These are phyloP conservation scores for Rhadinocentrus ornatus DNA, from an alignment of 2,797 vertebrate genomes.

Conservation along the genomic window DNA sequence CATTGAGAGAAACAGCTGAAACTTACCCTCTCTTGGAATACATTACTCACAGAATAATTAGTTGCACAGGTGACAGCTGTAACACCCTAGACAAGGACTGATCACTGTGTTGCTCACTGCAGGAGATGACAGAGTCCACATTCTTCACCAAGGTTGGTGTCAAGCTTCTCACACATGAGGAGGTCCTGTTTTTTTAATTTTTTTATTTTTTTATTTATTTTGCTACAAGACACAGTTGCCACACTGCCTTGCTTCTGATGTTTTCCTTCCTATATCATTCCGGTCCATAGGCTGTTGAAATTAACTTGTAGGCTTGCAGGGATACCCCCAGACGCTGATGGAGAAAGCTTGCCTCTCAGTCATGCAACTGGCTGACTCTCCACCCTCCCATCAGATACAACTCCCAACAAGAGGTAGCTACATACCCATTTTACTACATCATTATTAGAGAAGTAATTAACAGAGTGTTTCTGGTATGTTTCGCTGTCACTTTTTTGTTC, in stretches of 20 bases:
- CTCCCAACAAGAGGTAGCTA: conserved; percentile 5
- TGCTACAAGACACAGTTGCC: not conserved
- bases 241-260: conserved; percentile 9
- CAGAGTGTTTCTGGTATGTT: conserved; percentile 33
- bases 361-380: conserved; percentile 27
- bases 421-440: conserved; percentile 27
- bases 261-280: conserved; percentile 6
- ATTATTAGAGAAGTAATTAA: conserved; percentile 44
- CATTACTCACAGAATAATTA: too few species aligned
- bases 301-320: conserved; percentile 33
- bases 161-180: not conserved
- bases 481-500: conserved; percentile 14
- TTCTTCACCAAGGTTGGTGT: conserved; percentile 9
- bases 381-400: conserved; percentile 24
- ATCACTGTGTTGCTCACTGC: conserved; percentile 13
- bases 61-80: too few species aligned
- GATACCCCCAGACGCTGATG: conserved; percentile 7
- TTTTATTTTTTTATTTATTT: too few species aligned
- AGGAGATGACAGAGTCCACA: conserved; percentile 10
- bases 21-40: not conserved
- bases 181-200: not conserved
- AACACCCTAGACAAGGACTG: conserved; percentile 1
- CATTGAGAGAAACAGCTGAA: conserved; percentile 19
- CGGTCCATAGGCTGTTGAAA: conserved; percentile 3
- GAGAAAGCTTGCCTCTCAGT: conserved; percentile 18